Evolutionary conservation across 2,888 invertebrate genomes (phyloP), one percentile per base, ranked within the genome.

Genomic region (Falcaria lacertinaria): DNA sequence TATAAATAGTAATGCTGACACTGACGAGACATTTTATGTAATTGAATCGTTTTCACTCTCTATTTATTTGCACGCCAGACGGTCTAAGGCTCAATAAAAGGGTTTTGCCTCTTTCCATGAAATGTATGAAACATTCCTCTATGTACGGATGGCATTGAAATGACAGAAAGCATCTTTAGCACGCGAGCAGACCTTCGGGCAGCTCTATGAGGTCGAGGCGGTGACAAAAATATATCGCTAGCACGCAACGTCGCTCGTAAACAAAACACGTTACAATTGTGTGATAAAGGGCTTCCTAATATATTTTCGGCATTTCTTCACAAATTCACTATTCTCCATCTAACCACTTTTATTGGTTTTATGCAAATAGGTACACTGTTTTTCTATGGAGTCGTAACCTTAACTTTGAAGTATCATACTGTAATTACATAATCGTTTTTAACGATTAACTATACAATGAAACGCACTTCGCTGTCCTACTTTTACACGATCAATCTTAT

Each of bases 141-240:
- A 11, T 33, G 16, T 33, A 42, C 44, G 45, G 47, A 51, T 71
- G 66, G 69, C 69, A 66, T 57, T 49, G 43, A 33, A 45, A 53
- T 52, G 56, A 37, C 42, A 42, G 45, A 56, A 58, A 63, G 53
- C 54, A 60, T 65, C 44, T 59, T 44, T 48, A 62, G 51, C 51
- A 57, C 63, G 54, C 65, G 64, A 55, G 48, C 55, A 70, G 69
- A 73, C 75, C 77, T 76, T 77, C 74, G 63, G 63, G 61, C 63
- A 69, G 38, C 51, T 48, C 51, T 50, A 43, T 50, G 64, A 74
- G 74, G 76, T 74, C 72, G 74, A 63, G 56, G 61, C 54, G 52
- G 45, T 39, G 69, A 60, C 66, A 52, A 60, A 74, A 76, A 78
- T 78, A 78, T 78, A 77, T 62, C 61, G 39, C 54, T 54, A 32